Percentiles rank a stretch among this genome's conserved stretches.
These are phyloP conservation scores for Scaeva pyrastri DNA, from an alignment of 2,888 invertebrate species.

Conservation along the genomic window DNA sequence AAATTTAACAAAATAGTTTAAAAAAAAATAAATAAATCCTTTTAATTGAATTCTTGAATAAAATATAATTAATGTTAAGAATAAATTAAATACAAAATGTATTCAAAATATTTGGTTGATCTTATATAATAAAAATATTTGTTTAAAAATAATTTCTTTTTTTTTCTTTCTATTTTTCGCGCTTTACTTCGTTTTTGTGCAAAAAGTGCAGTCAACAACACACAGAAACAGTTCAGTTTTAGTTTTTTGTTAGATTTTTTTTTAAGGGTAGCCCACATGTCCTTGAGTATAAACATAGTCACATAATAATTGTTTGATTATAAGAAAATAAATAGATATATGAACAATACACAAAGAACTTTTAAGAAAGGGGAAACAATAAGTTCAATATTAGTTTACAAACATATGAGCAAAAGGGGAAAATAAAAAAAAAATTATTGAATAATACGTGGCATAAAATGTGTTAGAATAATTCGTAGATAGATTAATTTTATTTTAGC, in stretches of 20 bases:
- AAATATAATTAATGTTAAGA: constrained; percentile 42
- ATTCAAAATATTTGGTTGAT: constrained; percentile 66
- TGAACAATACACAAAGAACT: constrained; percentile 40
- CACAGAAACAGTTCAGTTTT: constrained; percentile 62
- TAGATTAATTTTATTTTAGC: no score
- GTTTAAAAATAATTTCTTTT: constrained; percentile 57
- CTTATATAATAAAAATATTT: constrained; percentile 56
- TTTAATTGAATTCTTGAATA: constrained; percentile 20
- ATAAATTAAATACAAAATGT: constrained; percentile 59
- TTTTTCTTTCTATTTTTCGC: constrained; percentile 41
- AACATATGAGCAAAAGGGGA: background rate
- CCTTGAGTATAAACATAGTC: constrained; percentile 54
- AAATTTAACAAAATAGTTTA: constrained; percentile 18
- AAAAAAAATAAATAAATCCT: constrained; percentile 5
- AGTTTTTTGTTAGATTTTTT: constrained; percentile 41
- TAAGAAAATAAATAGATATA: constrained; percentile 28
- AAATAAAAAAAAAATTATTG: no score
- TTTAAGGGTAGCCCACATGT: constrained; percentile 59
- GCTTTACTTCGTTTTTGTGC: constrained; percentile 62
- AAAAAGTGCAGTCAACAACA: constrained; percentile 75
- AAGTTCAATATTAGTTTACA: background rate
- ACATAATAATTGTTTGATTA: constrained; percentile 56
- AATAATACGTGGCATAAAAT: no score
- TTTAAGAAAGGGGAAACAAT: no score
- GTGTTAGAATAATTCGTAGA: no score